These are phyloP conservation scores for Holacanthella duospinosa DNA, from an alignment of 2,888 invertebrate species.

Conservation along the genomic window DNA sequence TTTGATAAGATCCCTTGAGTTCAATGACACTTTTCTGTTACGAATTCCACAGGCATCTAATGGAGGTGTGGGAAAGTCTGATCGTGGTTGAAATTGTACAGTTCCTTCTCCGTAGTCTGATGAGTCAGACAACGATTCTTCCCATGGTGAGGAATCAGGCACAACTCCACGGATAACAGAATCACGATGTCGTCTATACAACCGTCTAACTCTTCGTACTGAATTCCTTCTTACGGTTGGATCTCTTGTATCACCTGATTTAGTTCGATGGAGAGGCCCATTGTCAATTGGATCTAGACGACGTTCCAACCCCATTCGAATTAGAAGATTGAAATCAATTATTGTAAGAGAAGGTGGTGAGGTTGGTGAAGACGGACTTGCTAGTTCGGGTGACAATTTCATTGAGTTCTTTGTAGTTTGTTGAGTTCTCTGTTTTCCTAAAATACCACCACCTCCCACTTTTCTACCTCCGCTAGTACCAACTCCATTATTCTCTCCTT, in stretches of 20 bases:
- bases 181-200: slow-evolving; percentile 21
- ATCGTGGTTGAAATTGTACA: neutral
- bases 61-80: neutral
- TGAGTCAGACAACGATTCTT: slow-evolving; percentile 22
- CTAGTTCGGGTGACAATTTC: slow-evolving; percentile 39
- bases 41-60: neutral
- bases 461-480: slow-evolving; percentile 18
- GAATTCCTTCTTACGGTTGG: neutral
- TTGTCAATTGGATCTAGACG: neutral
- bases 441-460: slow-evolving; percentile 37
- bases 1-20: neutral
- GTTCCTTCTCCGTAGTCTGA: neutral
- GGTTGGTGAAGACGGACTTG: too few relatives aligned
- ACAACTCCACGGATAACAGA: slow-evolving; percentile 30
- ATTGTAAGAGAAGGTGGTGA: slow-evolving; percentile 58
- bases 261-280: neutral
- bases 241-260: neutral
- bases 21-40: neutral
- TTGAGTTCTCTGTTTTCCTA: slow-evolving; percentile 17
- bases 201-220: neutral
- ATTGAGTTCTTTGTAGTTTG: neutral
- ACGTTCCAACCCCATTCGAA: slow-evolving; percentile 50
- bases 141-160: slow-evolving; percentile 36
- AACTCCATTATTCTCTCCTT: neutral
- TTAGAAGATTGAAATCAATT: slow-evolving; percentile 61